Evolutionary conservation across 2,113 vertebrate species (phyloP).

Genomic region (Aphelocoma coerulescens): DNA sequence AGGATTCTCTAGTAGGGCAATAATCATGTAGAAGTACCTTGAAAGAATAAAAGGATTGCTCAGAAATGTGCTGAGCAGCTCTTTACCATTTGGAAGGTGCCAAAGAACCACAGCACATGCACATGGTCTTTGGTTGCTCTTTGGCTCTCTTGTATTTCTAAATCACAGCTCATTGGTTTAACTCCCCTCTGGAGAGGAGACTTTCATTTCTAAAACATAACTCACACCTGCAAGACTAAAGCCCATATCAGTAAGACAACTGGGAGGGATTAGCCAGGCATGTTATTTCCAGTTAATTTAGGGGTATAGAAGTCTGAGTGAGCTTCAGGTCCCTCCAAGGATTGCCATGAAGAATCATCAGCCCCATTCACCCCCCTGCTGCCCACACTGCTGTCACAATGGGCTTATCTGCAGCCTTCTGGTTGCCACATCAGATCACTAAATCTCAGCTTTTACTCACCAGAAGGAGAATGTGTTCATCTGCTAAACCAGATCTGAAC

Average conservation of each 20-base stretch:
- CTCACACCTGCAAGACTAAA: background rate
- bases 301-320: background rate
- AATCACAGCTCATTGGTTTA: background rate
- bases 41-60: background rate
- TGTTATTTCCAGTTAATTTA: background rate
- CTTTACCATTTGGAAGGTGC: background rate
- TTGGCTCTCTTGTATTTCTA: background rate
- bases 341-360: background rate
- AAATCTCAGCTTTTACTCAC: background rate
- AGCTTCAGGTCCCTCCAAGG: background rate
- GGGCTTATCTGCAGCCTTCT: background rate
- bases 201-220: background rate
- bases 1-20: background rate
- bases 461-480: background rate
- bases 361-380: accelerated
- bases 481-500: background rate
- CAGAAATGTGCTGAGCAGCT: background rate
- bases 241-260: background rate
- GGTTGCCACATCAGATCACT: background rate
- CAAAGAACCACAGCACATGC: background rate
- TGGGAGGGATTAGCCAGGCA: background rate
- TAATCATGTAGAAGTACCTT: background rate
- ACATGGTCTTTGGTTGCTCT: background rate
- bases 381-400: background rate
- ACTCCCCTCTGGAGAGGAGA: background rate